phyloP scores from a whole-genome alignment of 2,888 invertebrate genomes.

The Anthrax anthrax region DNA sequence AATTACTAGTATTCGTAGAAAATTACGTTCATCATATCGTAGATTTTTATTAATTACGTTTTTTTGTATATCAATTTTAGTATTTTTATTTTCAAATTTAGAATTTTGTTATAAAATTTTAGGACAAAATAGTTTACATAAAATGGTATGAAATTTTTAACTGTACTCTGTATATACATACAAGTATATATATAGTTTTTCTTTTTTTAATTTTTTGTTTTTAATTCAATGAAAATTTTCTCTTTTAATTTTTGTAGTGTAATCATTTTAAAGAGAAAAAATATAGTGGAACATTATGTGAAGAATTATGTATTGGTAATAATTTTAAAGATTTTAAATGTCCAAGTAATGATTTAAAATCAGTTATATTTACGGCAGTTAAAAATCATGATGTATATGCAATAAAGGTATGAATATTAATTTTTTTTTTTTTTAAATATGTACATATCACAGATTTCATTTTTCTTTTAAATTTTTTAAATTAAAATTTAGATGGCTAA shows the following conservation, averaged over 20 bases:
- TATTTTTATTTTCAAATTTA: constrained; percentile 28
- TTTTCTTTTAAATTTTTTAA: too few species aligned
- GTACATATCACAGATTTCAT: too few species aligned
- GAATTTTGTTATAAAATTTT: constrained; percentile 30
- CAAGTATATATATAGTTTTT: background rate
- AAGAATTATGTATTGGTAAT: constrained; percentile 25
- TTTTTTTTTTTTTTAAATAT: background rate
- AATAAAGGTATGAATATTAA: constrained; percentile 23
- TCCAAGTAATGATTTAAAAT: constrained; percentile 26
- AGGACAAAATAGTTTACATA: constrained; percentile 26
- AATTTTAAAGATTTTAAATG: constrained; percentile 29
- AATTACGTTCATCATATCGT: too few species aligned
- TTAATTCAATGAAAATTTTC: background rate
- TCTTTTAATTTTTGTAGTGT: constrained; percentile 18
- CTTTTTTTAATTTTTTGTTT: background rate
- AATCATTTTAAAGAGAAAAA: constrained; percentile 24
- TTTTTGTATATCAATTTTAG: constrained; percentile 22
- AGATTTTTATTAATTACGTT: constrained; percentile 21
- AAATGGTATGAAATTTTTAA: constrained; percentile 22
- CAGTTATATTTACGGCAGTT: constrained; percentile 28
- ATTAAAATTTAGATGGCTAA: constrained; percentile 19
- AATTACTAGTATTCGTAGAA: too few species aligned
- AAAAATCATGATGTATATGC: constrained; percentile 29
- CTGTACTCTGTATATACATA: too few species aligned
- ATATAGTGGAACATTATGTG: constrained; percentile 28